A percentile compares a stretch with the other conserved stretches of the same genome.
These are phyloP conservation scores for Hypomecis punctinalis DNA, from an alignment of 2,888 invertebrate genomes.

Conservation along the genomic window DNA sequence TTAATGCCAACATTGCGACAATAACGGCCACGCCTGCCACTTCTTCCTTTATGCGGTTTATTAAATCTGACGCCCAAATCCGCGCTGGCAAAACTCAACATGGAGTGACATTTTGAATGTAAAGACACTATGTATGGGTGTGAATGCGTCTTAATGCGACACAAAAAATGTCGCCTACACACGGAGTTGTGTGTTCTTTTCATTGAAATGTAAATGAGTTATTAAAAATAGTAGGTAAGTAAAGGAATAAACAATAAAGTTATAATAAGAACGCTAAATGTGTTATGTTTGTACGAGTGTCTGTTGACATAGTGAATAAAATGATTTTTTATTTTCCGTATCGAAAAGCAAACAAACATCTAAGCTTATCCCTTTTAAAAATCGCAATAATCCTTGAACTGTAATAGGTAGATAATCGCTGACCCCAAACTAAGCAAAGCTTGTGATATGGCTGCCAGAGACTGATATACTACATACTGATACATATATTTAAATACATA, in stretches of 20 bases:
- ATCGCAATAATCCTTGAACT: too few species aligned
- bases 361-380: too few species aligned
- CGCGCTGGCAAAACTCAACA: conserved; percentile 26
- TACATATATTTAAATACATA: too few species aligned
- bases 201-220: conserved; percentile 23
- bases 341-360: too few species aligned
- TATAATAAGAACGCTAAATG: background rate
- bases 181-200: conserved; percentile 28
- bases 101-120: conserved; percentile 51
- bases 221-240: background rate
- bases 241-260: background rate
- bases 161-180: conserved; percentile 51
- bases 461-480: too few species aligned
- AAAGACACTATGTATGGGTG: conserved; percentile 40
- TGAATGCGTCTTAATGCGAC: conserved; percentile 56
- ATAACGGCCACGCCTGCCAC: conserved; percentile 40
- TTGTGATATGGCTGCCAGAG: too few species aligned
- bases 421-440: too few species aligned
- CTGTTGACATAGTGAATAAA: too few species aligned
- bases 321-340: background rate
- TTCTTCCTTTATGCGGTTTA: conserved; percentile 46
- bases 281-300: too few species aligned
- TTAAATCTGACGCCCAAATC: conserved; percentile 49
- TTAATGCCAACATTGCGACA: conserved; percentile 30
- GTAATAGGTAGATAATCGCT: too few species aligned